A percentile compares a stretch with the other conserved stretches of the same genome.
These are phyloP conservation scores for Azorinus chamasolen DNA, from an alignment of 2,888 invertebrate genomes.

Conservation along the genomic window DNA sequence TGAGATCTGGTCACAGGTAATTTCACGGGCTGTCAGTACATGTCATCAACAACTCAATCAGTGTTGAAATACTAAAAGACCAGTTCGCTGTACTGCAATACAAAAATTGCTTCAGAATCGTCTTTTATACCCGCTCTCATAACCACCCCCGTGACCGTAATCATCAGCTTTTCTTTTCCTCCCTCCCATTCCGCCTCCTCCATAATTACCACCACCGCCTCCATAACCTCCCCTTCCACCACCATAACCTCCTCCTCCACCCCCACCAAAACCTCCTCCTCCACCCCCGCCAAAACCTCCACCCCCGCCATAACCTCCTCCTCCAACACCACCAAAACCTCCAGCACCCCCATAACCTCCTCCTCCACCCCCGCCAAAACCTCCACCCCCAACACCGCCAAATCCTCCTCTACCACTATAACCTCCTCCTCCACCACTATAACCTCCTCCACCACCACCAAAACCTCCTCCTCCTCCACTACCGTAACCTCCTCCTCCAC, in stretches of 20 bases:
- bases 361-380: neutral
- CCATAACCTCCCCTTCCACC: neutral
- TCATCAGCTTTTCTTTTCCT: no score
- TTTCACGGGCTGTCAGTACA: no score
- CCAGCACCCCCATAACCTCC: conserved; percentile 2
- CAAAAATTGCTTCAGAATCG: no score
- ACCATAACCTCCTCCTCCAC: neutral
- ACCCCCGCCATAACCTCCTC: conserved; percentile 9
- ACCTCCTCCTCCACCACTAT: conserved; percentile 1
- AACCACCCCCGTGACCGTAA: no score
- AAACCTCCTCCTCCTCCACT: conserved; percentile 4
- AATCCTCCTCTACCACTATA: neutral
- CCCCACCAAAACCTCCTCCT: conserved; percentile 5
- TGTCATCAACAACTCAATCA: no score
- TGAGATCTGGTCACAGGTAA: no score
- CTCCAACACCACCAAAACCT: neutral
- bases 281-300: conserved; percentile 16
- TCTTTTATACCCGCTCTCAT: no score
- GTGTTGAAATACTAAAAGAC: no score
- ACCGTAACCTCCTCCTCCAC: neutral
- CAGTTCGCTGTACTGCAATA: no score
- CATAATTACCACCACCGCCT: neutral
- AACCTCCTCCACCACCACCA: neutral
- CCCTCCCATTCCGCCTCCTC: neutral
- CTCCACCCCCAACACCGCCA: conserved; percentile 5